Evolutionary conservation across 1,140 invertebrate genomes (phyloP).

Genomic region (Diplogasteroides magnus): DNA sequence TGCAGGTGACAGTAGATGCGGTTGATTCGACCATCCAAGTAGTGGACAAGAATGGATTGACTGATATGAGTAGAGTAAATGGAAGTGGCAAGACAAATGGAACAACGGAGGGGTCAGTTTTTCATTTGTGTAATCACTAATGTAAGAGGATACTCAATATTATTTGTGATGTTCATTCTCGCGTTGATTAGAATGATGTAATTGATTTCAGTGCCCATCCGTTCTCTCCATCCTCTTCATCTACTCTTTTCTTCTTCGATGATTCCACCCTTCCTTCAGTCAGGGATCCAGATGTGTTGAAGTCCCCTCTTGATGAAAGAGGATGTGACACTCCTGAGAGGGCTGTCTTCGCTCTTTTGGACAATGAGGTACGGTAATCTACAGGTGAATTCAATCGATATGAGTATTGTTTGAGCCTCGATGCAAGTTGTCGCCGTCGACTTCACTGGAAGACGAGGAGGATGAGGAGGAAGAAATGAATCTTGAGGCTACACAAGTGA

Average conservation of each 20-base stretch:
- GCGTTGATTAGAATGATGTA: too few species aligned
- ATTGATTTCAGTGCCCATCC: too few species aligned
- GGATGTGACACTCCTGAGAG: constrained; percentile 9
- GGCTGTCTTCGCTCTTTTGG: constrained; percentile 8
- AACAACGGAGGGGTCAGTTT: neutral
- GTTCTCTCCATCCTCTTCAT: neutral
- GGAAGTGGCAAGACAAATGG: neutral
- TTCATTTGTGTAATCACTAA: too few species aligned
- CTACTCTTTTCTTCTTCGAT: neutral
- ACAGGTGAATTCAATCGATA: neutral
- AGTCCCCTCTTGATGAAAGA: neutral
- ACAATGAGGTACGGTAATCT: neutral
- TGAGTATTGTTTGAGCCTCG: neutral
- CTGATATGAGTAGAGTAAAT: too few species aligned
- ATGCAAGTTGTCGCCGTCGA: neutral
- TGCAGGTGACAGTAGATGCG: neutral
- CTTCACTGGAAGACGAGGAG: constrained; percentile 7
- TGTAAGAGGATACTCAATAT: neutral
- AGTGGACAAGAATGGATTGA: too few species aligned
- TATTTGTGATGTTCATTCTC: neutral
- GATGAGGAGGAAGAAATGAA: constrained; percentile 2
- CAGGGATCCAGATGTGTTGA: neutral
- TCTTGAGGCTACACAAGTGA: neutral
- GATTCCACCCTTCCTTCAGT: constrained; percentile 4
- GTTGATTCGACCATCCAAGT: neutral